These are phyloP conservation scores for Lepisosteus oculatus DNA, from an alignment of 2,113 vertebrate species.

Conservation along the genomic window DNA sequence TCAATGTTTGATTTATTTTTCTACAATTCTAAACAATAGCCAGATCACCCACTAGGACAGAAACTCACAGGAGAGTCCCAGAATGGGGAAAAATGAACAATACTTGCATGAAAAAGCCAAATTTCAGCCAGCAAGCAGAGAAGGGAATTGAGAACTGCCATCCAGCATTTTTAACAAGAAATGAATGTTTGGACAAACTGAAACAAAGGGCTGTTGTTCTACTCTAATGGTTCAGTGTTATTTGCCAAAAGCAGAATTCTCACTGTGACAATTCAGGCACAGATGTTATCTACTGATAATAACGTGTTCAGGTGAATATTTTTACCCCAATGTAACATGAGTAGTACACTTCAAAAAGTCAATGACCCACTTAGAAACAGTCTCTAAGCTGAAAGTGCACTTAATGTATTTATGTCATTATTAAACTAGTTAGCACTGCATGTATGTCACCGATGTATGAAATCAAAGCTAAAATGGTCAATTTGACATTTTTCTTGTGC, in stretches of 20 bases:
- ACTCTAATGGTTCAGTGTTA: background rate
- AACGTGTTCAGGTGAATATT: background rate
- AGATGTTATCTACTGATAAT: background rate
- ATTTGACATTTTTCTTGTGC: no score
- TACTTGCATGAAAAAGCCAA: background rate
- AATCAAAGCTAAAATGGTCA: no score
- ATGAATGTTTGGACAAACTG: background rate
- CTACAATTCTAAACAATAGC: no score
- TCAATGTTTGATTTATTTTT: no score
- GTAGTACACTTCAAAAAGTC: background rate
- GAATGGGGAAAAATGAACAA: background rate
- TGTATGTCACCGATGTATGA: no score
- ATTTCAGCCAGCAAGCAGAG: background rate
- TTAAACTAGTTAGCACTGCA: no score
- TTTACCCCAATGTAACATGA: background rate
- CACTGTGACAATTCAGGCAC: background rate
- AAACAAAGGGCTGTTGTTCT: background rate
- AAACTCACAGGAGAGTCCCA: no score
- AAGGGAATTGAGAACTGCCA: background rate
- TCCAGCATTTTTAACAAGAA: background rate
- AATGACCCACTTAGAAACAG: no score
- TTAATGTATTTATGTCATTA: background rate
- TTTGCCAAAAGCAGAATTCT: background rate
- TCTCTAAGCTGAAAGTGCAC: background rate
- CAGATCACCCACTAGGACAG: no score